Percentiles rank a stretch among this genome's conserved stretches.
Evolutionary conservation across 2,113 vertebrate species (phyloP).

Genomic region (Actenoides hombroni): DNA sequence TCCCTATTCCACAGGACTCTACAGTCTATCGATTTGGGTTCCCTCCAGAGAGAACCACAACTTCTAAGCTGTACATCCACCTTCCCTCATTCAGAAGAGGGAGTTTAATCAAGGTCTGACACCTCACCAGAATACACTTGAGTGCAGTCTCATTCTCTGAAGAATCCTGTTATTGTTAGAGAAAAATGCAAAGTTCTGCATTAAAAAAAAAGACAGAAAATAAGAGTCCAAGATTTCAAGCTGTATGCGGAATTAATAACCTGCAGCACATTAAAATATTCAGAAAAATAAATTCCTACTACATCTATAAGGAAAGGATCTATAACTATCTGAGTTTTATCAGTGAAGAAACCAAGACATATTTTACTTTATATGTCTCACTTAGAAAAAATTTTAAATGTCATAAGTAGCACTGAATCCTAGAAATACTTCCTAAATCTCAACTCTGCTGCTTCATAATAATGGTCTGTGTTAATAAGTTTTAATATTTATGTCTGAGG

Average conservation of each 20-base stretch:
- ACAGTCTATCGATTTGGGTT: rapidly evolving
- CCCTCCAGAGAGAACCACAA: background rate
- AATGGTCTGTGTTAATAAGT: background rate
- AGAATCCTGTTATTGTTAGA: background rate
- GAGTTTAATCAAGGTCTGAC: background rate
- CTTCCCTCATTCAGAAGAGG: background rate
- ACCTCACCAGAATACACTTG: background rate
- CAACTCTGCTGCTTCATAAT: background rate
- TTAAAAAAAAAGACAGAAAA: background rate
- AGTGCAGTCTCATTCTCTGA: background rate
- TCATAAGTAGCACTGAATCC: background rate
- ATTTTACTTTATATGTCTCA: background rate
- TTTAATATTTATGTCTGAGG: background rate
- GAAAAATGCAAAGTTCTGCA: background rate
- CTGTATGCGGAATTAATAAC: background rate
- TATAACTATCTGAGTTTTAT: background rate
- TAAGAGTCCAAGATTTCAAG: background rate
- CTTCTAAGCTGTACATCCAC: background rate
- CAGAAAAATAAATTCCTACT: background rate
- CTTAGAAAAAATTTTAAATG: background rate
- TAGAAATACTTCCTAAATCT: background rate
- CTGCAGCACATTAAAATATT: background rate
- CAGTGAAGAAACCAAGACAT: background rate
- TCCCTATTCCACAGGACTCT: background rate
- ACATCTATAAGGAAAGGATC: background rate